phyloP scores from a whole-genome alignment of 2,888 invertebrate species.

The Tetragnatha montana region DNA sequence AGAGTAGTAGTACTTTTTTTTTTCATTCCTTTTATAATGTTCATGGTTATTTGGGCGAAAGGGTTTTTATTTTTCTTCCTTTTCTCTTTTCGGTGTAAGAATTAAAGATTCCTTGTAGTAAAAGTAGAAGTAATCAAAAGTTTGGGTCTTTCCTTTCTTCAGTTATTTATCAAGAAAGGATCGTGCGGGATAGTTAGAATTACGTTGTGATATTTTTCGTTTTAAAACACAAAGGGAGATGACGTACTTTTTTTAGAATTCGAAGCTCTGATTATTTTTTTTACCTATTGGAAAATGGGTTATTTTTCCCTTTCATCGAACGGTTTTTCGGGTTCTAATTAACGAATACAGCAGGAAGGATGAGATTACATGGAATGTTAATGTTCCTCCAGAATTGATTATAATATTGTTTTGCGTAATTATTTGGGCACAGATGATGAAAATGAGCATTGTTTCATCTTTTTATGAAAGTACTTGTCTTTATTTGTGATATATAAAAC shows the following conservation, averaged over 20 bases:
- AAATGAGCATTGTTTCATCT: background rate
- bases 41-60: constrained; percentile 20
- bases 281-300: background rate
- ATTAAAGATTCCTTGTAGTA: constrained; percentile 18
- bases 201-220: constrained; percentile 6
- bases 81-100: constrained; percentile 11
- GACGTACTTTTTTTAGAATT: background rate
- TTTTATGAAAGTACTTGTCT: background rate
- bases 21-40: background rate
- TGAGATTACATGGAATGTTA: background rate
- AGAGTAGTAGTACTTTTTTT: background rate
- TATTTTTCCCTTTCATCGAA: background rate
- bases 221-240: background rate
- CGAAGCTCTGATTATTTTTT: background rate
- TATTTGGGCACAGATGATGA: background rate
- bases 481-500: background rate
- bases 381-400: background rate
- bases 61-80: background rate
- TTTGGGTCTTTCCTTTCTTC: constrained; percentile 2
- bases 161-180: constrained; percentile 7
- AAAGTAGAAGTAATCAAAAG: constrained; percentile 42
- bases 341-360: background rate
- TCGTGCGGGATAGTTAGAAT: background rate
- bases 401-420: background rate
- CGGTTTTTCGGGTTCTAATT: background rate